Evolutionary conservation across 1,140 invertebrate genomes (phyloP).

Genomic region (Hypsibius dujardini): DNA sequence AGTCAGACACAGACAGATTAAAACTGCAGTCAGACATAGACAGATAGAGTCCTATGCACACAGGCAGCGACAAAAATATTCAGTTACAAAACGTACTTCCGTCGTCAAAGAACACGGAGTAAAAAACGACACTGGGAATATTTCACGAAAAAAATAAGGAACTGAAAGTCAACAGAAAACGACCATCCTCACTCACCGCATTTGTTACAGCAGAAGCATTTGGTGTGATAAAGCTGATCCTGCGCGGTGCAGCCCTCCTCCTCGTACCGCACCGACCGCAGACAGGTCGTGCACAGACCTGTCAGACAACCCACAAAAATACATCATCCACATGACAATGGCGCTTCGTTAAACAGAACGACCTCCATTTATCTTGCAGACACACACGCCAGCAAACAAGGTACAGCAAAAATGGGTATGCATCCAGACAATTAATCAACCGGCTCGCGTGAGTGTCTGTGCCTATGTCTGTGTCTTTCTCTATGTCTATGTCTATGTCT

Average conservation of each 20-base stretch:
- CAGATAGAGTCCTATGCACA: not conserved
- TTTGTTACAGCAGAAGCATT: conserved; percentile 74
- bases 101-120: not conserved
- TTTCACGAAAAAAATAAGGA: not conserved
- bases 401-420: conserved; percentile 7
- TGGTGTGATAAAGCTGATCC: conserved; percentile 83
- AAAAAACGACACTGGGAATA: not conserved
- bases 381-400: not conserved
- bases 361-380: too few relatives aligned
- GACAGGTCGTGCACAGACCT: conserved; percentile 73
- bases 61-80: not conserved
- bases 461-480: not conserved
- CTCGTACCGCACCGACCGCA: conserved; percentile 70
- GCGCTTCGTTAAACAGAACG: too few relatives aligned
- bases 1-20: too few relatives aligned
- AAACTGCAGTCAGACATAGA: too few relatives aligned
- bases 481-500: not conserved
- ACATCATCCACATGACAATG: conserved; percentile 11
- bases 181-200: conserved; percentile 42
- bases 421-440: conserved; percentile 4
- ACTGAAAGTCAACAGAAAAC: not conserved
- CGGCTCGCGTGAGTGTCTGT: not conserved
- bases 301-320: conserved; percentile 24
- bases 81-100: not conserved
- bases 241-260: conserved; percentile 84